Evolutionary conservation across 1,140 invertebrate species (phyloP).

Genomic region (Drosophila tani): DNA sequence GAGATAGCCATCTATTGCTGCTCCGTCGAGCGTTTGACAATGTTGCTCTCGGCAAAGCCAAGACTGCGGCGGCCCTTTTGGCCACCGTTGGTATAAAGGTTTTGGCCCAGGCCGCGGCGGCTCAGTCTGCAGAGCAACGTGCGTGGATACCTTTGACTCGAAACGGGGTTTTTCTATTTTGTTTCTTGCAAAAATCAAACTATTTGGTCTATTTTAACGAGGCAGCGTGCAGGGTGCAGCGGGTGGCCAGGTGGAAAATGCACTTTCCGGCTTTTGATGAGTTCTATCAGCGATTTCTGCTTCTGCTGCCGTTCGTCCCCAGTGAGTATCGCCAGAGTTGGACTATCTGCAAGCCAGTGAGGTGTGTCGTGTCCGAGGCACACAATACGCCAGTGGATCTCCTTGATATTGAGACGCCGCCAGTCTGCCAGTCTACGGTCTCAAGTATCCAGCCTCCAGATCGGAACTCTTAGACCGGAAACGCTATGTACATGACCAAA

Average conservation of each 20-base stretch:
- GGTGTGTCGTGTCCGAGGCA: constrained; percentile 53
- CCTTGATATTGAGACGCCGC: constrained; percentile 39
- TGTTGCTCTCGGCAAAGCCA: constrained; percentile 27
- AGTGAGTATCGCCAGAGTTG: constrained; percentile 60
- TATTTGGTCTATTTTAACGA: constrained; percentile 10
- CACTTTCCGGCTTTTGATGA: constrained; percentile 70
- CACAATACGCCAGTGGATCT: constrained; percentile 18
- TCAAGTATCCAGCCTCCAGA: constrained; percentile 9
- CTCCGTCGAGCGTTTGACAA: constrained; percentile 52
- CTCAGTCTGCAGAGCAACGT: constrained; percentile 65
- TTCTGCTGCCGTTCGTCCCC: constrained; percentile 67
- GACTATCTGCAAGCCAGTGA: constrained; percentile 59
- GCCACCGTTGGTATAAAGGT: constrained; percentile 59
- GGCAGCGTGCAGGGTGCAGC: background rate
- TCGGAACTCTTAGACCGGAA: constrained; percentile 21
- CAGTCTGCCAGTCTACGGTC: background rate
- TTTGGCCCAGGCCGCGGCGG: constrained; percentile 35
- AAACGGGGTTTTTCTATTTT: constrained; percentile 2
- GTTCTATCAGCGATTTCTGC: constrained; percentile 70
- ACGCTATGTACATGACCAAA: constrained; percentile 24
- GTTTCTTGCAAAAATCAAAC: background rate
- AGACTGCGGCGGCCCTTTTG: constrained; percentile 39
- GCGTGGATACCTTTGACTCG: constrained; percentile 52
- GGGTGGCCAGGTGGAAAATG: constrained; percentile 56
- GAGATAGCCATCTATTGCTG: constrained; percentile 43